These are phyloP conservation scores for Lepidocyrtoides sp. DNA, from an alignment of 2,888 invertebrate genomes.

Conservation along the genomic window DNA sequence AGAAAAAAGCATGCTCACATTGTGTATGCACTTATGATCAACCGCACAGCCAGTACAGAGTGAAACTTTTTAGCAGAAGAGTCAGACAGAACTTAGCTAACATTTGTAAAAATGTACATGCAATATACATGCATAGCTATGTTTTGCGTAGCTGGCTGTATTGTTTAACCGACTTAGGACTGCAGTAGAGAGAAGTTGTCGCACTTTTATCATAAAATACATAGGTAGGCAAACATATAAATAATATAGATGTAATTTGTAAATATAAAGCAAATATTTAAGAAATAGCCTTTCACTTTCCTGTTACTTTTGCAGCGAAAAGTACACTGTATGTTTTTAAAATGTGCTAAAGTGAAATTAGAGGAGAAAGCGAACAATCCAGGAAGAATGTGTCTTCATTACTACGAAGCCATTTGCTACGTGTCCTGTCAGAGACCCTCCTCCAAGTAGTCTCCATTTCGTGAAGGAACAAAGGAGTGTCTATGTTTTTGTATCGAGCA, in stretches of 20 bases:
- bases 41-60: background rate
- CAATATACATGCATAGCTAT: background rate
- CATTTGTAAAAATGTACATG: background rate
- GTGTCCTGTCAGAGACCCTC: constrained; percentile 56
- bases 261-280: background rate
- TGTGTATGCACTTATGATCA: constrained; percentile 37
- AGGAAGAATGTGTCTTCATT: constrained; percentile 60
- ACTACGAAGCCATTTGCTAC: constrained; percentile 58
- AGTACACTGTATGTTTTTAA: background rate
- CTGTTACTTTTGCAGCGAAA: background rate
- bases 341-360: constrained; percentile 43
- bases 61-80: background rate
- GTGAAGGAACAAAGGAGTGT: constrained; percentile 18
- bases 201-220: constrained; percentile 1
- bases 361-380: constrained; percentile 21
- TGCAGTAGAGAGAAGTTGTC: too few relatives aligned
- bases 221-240: constrained; percentile 1
- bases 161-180: too few relatives aligned
- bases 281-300: background rate
- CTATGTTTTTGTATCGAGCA: constrained; percentile 14
- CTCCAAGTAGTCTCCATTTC: constrained; percentile 5
- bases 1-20: constrained; percentile 45
- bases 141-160: too few relatives aligned
- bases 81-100: too few relatives aligned
- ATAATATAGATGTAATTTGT: background rate